Evolutionary conservation across 2,888 invertebrate species (phyloP), one percentile per base, ranked within the genome.

Genomic region (Drosophila sordidula): DNA sequence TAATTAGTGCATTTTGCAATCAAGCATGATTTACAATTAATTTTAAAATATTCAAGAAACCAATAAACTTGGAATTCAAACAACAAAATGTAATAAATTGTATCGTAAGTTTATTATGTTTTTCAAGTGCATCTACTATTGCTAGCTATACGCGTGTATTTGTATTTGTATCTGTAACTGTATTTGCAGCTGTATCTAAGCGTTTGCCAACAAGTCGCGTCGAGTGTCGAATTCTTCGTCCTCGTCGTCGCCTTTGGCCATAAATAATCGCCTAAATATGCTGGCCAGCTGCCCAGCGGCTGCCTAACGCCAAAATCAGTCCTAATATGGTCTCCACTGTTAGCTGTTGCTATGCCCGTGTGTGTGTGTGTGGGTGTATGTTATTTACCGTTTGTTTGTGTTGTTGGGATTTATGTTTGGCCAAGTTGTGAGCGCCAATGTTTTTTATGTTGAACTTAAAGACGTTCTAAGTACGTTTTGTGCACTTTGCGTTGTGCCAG

Each of bases 231-330:
- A 64, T 73, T 59, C 52, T 9, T 36, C 39, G 18, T 51, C 46
- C 49, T 68, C 45, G 46, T 44, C 47, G 56, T 71, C 59, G 72
- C 83, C 71, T 61, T 68, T 68, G 81, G 79, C 85, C 78, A 86
- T 86, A 86, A 86, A 86, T 86, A 86, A 87, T 75, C 85, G 82
- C 56, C 85, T 77, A 89, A 86, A 86, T 84, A 86, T 89, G 85
- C 75, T 87, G 89, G 85, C 85, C 87, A 81, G 73, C 78, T 67
- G 79, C 71, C 79, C 80, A 59, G 65, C 76, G 55, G 46, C 67
- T 56, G 83, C 84, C 75, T 83, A 54, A 78, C 78, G 82, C 81
- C 80, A 78, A 86, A 89, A 89, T 86, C 85, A 72, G 85, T 88
- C 89, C 86, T 85, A 85, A 88, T 85, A 86, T 83, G 80, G 59